Conservation (phyloP, 2,888 invertebrate species). For the Thereva unica region DNA sequence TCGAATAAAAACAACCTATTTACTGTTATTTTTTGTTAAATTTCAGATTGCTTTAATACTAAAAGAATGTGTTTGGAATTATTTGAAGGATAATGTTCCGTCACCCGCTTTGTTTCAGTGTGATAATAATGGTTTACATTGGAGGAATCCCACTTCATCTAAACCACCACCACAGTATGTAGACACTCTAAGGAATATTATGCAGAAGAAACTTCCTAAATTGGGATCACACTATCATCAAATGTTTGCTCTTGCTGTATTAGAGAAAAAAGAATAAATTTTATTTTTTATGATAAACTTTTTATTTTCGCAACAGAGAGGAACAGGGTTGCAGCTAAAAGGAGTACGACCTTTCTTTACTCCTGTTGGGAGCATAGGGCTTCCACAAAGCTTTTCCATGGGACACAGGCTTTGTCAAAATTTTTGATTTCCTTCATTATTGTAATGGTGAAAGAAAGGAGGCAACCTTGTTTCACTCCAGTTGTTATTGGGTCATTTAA, state of each 20-base stretch:
- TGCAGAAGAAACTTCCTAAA: constrained; percentile 77
- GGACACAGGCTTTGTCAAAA: too few species aligned
- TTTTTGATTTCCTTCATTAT: too few species aligned
- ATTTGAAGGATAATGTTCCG: constrained; percentile 85
- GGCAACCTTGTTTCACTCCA: too few species aligned
- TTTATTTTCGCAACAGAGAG: too few species aligned
- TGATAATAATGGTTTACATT: constrained; percentile 70
- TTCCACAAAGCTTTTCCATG: too few species aligned
- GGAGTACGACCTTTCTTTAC: too few species aligned
- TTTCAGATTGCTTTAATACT: constrained; percentile 78
- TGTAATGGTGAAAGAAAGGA: too few species aligned
- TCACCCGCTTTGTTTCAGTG: constrained; percentile 78
- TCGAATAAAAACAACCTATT: background rate
- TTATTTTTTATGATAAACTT: too few species aligned
- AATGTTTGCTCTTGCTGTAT: constrained; percentile 64
- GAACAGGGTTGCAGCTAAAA: too few species aligned
- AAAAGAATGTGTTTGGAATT: constrained; percentile 87
- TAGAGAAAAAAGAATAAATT: constrained; percentile 44
- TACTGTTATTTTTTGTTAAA: constrained; percentile 53
- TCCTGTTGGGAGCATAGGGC: too few species aligned
- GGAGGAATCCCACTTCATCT: constrained; percentile 76
- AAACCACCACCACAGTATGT: constrained; percentile 75
- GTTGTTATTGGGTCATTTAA: too few species aligned
- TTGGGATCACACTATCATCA: constrained; percentile 77
- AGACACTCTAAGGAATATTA: constrained; percentile 76